Percentiles rank a stretch among this genome's conserved stretches.
phyloP scores from a whole-genome alignment of 1,140 invertebrate species.

The Parasteatoda tepidariorum region DNA sequence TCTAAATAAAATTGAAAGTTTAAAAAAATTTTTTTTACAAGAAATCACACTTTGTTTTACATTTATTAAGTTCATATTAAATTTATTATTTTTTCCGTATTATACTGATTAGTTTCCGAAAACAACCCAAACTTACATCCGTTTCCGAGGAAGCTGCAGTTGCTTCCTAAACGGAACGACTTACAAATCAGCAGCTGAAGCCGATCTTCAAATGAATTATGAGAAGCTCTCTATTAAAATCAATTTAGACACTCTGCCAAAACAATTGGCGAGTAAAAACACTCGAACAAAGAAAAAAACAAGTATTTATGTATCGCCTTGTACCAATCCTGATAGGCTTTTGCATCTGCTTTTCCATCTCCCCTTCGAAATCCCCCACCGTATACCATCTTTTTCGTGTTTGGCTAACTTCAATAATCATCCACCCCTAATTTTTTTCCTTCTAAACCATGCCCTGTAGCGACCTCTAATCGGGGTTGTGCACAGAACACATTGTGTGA shows the following conservation, averaged over 20 bases:
- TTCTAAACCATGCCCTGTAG: not conserved
- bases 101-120: too few relatives aligned
- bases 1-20: too few relatives aligned
- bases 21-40: too few relatives aligned
- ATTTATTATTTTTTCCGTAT: too few relatives aligned
- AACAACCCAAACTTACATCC: too few relatives aligned
- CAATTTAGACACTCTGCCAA: not conserved
- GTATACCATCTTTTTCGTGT: not conserved
- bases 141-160: not conserved
- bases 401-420: too few relatives aligned
- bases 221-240: not conserved
- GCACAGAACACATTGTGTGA: not conserved
- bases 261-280: not conserved
- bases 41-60: too few relatives aligned
- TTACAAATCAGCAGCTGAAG: not conserved
- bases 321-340: constrained; percentile 33
- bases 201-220: not conserved
- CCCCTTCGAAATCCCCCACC: not conserved
- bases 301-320: not conserved
- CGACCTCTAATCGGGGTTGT: not conserved
- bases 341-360: constrained; percentile 34
- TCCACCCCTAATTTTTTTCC: not conserved
- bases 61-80: too few relatives aligned
- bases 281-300: not conserved
- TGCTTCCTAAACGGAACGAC: not conserved